These are phyloP conservation scores for Bubo blakistoni DNA, from an alignment of 2,113 vertebrate genomes.

Conservation along the genomic window DNA sequence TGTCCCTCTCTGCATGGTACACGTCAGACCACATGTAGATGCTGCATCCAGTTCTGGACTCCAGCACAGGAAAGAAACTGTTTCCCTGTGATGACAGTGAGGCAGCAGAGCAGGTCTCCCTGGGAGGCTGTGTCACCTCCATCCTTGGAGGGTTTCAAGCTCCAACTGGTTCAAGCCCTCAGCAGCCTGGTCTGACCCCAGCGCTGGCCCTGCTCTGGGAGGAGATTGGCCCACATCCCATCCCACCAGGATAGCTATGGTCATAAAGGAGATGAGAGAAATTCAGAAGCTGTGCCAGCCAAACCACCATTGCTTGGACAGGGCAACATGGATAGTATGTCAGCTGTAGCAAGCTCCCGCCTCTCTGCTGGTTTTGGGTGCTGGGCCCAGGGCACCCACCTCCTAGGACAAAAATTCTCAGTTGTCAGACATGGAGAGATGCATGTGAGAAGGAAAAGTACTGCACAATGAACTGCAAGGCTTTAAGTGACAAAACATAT, in stretches of 20 bases:
- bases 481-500: background rate
- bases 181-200: background rate
- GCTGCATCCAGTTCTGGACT: background rate
- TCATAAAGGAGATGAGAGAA: background rate
- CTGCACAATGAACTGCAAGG: background rate
- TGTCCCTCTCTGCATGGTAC: background rate
- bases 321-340: accelerated
- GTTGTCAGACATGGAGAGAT: background rate
- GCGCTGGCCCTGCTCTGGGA: background rate
- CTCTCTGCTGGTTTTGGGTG: background rate
- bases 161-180: background rate
- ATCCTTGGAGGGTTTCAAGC: background rate
- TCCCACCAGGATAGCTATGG: background rate
- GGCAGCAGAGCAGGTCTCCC: background rate
- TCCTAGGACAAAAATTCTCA: background rate
- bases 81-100: accelerated
- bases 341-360: background rate
- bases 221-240: background rate
- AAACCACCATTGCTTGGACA: accelerated
- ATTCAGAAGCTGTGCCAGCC: background rate
- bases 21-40: background rate
- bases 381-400: background rate
- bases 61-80: background rate
- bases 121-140: background rate
- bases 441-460: background rate